Evolutionary conservation across 1,140 invertebrate species (phyloP).

Genomic region (Solenopsis invicta): DNA sequence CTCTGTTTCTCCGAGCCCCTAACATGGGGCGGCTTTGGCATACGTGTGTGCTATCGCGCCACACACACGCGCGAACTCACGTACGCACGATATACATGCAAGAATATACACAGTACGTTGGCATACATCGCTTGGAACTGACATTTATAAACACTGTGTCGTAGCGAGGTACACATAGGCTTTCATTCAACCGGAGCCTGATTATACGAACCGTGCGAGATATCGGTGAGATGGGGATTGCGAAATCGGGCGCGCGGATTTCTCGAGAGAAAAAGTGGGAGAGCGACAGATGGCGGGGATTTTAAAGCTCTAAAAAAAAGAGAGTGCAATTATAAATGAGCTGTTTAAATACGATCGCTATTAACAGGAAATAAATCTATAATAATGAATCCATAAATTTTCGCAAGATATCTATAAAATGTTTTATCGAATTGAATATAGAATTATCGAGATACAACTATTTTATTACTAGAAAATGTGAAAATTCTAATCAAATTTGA

Average conservation of each 20-base stretch:
- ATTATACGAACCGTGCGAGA: slow-evolving; percentile 64
- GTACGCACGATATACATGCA: not conserved
- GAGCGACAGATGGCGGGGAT: slow-evolving; percentile 9
- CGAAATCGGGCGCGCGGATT: slow-evolving; percentile 62
- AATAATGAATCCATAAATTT: not conserved
- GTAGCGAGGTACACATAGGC: slow-evolving; percentile 55
- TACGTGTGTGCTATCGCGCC: slow-evolving; percentile 23
- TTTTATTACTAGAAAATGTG: not conserved
- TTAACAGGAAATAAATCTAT: not conserved
- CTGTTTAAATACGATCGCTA: not conserved
- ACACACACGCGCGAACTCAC: not conserved
- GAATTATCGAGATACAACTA: not conserved
- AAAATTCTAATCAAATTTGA: no score
- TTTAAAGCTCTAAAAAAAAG: not conserved
- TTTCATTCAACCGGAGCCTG: slow-evolving; percentile 69
- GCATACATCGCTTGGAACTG: slow-evolving; percentile 71
- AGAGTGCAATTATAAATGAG: not conserved
- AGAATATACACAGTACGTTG: slow-evolving; percentile 53
- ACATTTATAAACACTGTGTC: slow-evolving; percentile 74
- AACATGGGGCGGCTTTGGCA: slow-evolving; percentile 11
- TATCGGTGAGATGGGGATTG: slow-evolving; percentile 66
- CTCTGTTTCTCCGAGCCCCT: slow-evolving; percentile 2
- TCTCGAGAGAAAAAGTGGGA: slow-evolving; percentile 42
- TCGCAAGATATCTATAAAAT: not conserved
- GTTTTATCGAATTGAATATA: not conserved